These are phyloP conservation scores for Tenebrosternarchus preto DNA, from an alignment of 2,113 vertebrate genomes.

Conservation along the genomic window DNA sequence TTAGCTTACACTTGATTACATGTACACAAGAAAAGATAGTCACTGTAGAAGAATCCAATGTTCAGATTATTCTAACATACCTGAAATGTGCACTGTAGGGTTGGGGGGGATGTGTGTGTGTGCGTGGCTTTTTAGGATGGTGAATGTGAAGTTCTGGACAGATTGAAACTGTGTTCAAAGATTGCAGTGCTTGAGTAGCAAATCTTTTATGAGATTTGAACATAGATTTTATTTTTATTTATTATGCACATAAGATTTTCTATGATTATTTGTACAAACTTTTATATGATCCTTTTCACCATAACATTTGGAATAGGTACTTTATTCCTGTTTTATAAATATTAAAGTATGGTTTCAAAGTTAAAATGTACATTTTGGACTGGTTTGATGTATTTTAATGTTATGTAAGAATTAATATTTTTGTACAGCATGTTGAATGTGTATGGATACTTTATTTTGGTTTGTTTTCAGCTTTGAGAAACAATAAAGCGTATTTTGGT, in stretches of 20 bases:
- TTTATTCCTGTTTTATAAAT: slow-evolving; percentile 56
- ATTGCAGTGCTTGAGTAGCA: slow-evolving; percentile 32
- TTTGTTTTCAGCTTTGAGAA: slow-evolving; percentile 48
- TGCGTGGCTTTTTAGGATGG: slow-evolving; percentile 25
- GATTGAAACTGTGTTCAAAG: slow-evolving; percentile 34
- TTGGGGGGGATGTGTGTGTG: slow-evolving; percentile 1
- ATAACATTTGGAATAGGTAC: slow-evolving; percentile 58
- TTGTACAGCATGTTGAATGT: slow-evolving; percentile 64
- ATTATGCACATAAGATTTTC: slow-evolving; percentile 55
- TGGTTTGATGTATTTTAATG: slow-evolving; percentile 52
- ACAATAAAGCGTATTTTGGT: slow-evolving; percentile 57
- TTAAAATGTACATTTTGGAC: slow-evolving; percentile 53
- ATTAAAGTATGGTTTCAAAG: slow-evolving; percentile 51
- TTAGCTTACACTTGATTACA: neutral
- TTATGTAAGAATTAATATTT: slow-evolving; percentile 59
- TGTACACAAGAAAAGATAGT: too few species aligned
- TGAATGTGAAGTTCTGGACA: slow-evolving; percentile 51
- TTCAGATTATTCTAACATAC: neutral
- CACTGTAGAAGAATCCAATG: neutral
- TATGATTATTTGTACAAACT: slow-evolving; percentile 61
- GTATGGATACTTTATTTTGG: slow-evolving; percentile 38
- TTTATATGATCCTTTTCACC: slow-evolving; percentile 54
- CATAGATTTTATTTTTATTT: slow-evolving; percentile 61
- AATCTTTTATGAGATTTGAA: slow-evolving; percentile 40
- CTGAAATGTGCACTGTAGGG: slow-evolving; percentile 16